These are phyloP conservation scores for Albula glossodonta DNA, from an alignment of 2,113 vertebrate species.

Conservation along the genomic window DNA sequence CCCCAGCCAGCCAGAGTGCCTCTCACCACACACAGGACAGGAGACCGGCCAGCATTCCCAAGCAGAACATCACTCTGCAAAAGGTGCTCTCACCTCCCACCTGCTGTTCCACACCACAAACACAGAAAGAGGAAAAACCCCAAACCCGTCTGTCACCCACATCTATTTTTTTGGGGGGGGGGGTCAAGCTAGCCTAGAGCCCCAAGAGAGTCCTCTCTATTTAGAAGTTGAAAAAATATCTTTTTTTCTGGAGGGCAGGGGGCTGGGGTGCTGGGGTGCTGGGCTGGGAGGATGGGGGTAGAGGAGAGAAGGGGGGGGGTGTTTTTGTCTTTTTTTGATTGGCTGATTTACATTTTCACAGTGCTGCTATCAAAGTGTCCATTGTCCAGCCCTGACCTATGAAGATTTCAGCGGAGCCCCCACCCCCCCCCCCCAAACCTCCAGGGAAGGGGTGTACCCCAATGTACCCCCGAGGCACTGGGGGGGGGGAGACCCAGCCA, in stretches of 20 bases:
- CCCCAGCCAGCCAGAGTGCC: too few species aligned
- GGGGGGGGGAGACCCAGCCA: constrained; percentile 58
- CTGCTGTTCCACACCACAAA: constrained; percentile 27
- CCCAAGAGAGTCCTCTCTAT: not conserved
- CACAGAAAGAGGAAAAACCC: not conserved
- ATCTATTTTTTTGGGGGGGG: constrained; percentile 15
- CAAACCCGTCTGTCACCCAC: constrained; percentile 11
- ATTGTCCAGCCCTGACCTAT: constrained; percentile 74
- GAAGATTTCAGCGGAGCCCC: constrained; percentile 68
- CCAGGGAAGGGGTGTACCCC: constrained; percentile 49
- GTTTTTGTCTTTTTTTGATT: constrained; percentile 70
- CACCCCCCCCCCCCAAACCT: constrained; percentile 40
- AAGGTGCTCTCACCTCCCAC: not conserved
- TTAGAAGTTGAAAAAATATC: constrained; percentile 15
- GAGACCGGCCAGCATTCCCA: constrained; percentile 66
- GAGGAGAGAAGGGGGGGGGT: constrained; percentile 10
- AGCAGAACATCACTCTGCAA: constrained; percentile 8
- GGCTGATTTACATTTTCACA: constrained; percentile 79
- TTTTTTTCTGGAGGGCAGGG: not conserved
- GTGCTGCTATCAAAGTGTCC: constrained; percentile 73
- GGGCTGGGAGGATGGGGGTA: too few species aligned
- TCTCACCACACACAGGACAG: not conserved
- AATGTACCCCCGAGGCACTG: constrained; percentile 60
- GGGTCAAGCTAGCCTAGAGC: not conserved
- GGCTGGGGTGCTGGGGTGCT: constrained; percentile 39